These are phyloP conservation scores for Tortricodes alternella DNA, from an alignment of 2,888 invertebrate genomes.

Conservation along the genomic window DNA sequence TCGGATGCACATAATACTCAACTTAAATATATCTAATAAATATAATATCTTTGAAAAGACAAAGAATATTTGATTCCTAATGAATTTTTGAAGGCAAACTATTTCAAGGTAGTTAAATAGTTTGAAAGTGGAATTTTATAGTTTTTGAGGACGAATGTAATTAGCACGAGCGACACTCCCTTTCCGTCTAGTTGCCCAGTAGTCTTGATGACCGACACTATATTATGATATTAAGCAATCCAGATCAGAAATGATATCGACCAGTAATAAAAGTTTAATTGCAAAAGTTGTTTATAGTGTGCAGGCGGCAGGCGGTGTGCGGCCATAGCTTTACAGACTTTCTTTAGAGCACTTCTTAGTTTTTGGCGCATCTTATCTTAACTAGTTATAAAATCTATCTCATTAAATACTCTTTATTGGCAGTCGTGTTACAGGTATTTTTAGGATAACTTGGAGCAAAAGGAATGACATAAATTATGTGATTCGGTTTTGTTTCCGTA, in stretches of 20 bases:
- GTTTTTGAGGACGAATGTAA: conserved; percentile 8
- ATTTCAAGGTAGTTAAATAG: not conserved
- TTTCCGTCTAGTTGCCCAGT: conserved; percentile 9
- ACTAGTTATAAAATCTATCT: not conserved
- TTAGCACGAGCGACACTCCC: conserved; percentile 11
- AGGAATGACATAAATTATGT: not conserved
- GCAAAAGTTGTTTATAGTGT: conserved; percentile 73
- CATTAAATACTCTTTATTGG: not conserved
- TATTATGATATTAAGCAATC: conserved; percentile 48
- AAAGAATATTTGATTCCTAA: not conserved
- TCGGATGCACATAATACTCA: no score
- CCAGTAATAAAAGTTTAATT: conserved; percentile 77
- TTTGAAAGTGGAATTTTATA: conserved; percentile 7
- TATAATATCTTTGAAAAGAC: no score
- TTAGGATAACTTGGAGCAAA: no score
- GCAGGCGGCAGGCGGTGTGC: conserved; percentile 58
- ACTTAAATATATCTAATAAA: no score
- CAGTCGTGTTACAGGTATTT: no score
- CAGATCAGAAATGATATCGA: conserved; percentile 59
- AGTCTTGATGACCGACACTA: not conserved
- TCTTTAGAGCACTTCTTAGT: not conserved
- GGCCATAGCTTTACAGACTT: conserved; percentile 39
- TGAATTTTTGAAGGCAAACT: not conserved
- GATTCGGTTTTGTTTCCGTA: not conserved
- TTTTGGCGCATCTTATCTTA: not conserved